Base-by-base conservation (phyloP, 92 coral and sea anemone genomes). In the Phenganax stokvisi region DNA sequence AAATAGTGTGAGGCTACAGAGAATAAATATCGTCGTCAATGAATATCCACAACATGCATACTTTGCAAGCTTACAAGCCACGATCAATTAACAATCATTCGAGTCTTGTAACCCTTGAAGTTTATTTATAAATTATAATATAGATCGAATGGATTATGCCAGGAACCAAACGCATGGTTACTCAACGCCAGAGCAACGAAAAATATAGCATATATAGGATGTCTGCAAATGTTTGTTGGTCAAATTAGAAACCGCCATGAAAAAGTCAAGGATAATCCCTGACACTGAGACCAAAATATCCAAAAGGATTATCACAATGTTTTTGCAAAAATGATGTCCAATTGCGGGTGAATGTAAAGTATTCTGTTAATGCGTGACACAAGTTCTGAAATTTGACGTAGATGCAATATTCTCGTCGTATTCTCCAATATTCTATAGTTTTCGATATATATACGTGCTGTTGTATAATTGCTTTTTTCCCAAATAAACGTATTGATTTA, bases 1-100 rank as follows among this genome's bases (percentile, higher is more conserved):
- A 76, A 51, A 56, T 47, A 58, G 64, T 54, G 52, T 3, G 28
- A 27, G 58, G 47, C 6, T 17, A 30, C 81, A 57, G 9, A 76
- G 69, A 57, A 76, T 13, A 29, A 76, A 44, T 10, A 60, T 12
- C 20, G 71, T 76, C n/a, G 57, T 20, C 68, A 76, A 31, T 3
- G 81, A 76, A 27, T 44, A 30, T 25, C 81, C 81, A 30, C 81
- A 76, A 76, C 81, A 57, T 11, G 56, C 47, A 57, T 54, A 61
- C 10, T 54, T 29, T 58, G 71, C 29, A 28, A 76, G 52, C 56
- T 16, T 51, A 12, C 25, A 9, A 3, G 29, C 68, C 30, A 15
- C 31, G 8, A 6, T 69, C 25, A 54, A 1, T 9, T 6, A 10
- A 55, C 81, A 76, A 29, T 4, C 54, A 76, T 76, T 9, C n/a